Percentiles rank a stretch among this genome's conserved stretches.
Conservation (phyloP, 2,888 invertebrate genomes). For the Morpho achilles region DNA sequence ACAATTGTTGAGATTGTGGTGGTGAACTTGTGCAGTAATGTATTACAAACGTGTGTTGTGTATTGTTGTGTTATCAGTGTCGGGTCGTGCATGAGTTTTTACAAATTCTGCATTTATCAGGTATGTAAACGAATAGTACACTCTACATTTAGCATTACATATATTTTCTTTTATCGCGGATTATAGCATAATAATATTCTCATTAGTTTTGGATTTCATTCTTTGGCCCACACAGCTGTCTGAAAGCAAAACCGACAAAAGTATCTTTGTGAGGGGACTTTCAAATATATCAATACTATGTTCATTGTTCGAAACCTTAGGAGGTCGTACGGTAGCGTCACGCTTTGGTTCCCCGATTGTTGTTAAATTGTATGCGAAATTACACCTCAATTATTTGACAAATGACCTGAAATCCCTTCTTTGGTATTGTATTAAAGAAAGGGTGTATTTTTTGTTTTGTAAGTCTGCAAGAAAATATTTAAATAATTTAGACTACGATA, state of each 20-base stretch:
- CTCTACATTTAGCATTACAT: too few species aligned
- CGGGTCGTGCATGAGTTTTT: too few species aligned
- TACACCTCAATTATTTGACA: conserved; percentile 62
- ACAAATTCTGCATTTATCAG: too few species aligned
- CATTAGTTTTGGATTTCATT: neutral
- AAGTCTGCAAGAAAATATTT: conserved; percentile 47
- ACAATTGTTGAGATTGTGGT: too few species aligned
- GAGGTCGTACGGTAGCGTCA: conserved; percentile 36
- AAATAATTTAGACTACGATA: too few species aligned
- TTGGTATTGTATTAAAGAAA: conserved; percentile 54
- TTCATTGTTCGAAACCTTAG: conserved; percentile 42
- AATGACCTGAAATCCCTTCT: conserved; percentile 30
- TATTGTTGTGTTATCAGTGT: too few species aligned
- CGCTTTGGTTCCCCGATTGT: conserved; percentile 42
- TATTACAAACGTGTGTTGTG: too few species aligned
- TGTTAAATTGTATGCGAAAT: conserved; percentile 56
- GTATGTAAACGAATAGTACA: too few species aligned
- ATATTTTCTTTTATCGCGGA: too few species aligned
- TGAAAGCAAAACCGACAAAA: conserved; percentile 56
- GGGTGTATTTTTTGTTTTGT: conserved; percentile 56
- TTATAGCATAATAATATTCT: too few species aligned
- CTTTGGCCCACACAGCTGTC: conserved; percentile 25
- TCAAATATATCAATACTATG: conserved; percentile 51
- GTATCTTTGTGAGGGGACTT: conserved; percentile 46
- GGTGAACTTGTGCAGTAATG: too few species aligned